phyloP scores from a whole-genome alignment of 35 echinoderm and acorn worm genomes.

The Chiridota heheva region DNA sequence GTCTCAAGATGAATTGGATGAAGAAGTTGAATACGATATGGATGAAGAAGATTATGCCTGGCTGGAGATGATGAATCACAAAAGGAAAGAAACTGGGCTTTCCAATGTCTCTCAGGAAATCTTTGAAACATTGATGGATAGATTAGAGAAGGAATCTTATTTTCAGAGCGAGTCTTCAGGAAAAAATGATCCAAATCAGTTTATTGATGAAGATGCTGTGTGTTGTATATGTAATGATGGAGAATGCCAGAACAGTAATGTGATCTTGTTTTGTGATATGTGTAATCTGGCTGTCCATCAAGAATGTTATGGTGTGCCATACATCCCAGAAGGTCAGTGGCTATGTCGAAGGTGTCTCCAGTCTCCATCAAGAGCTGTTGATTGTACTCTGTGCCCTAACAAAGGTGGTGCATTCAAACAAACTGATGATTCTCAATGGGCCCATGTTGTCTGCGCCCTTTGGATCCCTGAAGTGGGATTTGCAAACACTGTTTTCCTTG shows the following conservation, averaged over 20 bases:
- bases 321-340: constrained; percentile 99
- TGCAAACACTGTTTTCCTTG: constrained; percentile 99
- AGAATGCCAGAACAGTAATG: constrained; percentile 99
- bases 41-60: constrained; percentile 98
- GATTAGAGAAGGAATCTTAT: constrained; percentile 96
- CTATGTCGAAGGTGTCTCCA: constrained; percentile 93
- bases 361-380: constrained; percentile 94
- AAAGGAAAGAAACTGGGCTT: constrained; percentile 55
- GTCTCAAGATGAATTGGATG: constrained; percentile 91
- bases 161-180: constrained; percentile 96
- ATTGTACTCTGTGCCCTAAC: constrained; percentile 98
- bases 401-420: constrained; percentile 99
- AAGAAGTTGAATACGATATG: constrained; percentile 99
- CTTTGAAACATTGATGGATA: constrained; percentile 97
- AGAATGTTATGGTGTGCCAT: constrained; percentile 99
- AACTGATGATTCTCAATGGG: constrained; percentile 96
- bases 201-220: constrained; percentile 99
- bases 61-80: constrained; percentile 94
- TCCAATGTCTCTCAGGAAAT: constrained; percentile 78
- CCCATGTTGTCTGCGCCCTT: constrained; percentile 95
- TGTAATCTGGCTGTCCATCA: constrained; percentile 99
- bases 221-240: constrained; percentile 98
- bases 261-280: constrained; percentile 99
- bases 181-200: constrained; percentile 74
- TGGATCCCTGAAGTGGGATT: constrained; percentile 99